Evolutionary conservation across 2,797 vertebrate species (phyloP).

Genomic region (Tadarida brasiliensis): DNA sequence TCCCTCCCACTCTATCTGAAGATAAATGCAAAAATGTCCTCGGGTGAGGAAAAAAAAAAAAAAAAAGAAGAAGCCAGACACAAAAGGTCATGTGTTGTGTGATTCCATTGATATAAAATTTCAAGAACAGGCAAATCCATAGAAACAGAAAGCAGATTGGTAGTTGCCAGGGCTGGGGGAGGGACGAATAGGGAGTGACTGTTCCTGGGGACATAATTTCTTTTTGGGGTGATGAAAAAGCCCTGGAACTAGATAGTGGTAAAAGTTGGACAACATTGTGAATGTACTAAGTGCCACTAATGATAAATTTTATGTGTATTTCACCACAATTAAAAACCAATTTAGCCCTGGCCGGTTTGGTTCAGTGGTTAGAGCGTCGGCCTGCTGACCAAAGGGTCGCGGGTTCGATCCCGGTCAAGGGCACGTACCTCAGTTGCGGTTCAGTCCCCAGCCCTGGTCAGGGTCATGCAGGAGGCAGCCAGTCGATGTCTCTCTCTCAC

Average conservation of each 20-base stretch:
- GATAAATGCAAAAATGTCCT: too few relatives aligned
- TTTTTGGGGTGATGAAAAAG: background rate
- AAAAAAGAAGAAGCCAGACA: background rate
- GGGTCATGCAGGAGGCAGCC: too few relatives aligned
- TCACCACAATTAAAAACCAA: background rate
- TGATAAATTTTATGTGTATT: background rate
- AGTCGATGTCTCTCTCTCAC: too few relatives aligned
- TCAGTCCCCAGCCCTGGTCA: too few relatives aligned
- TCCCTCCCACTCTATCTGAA: too few relatives aligned
- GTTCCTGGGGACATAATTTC: background rate
- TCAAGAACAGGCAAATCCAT: background rate
- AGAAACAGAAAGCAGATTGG: background rate
- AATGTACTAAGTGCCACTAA: background rate
- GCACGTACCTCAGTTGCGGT: too few relatives aligned
- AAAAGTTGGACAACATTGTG: background rate
- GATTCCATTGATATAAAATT: background rate
- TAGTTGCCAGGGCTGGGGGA: background rate
- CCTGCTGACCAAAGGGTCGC: too few relatives aligned
- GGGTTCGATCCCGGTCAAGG: too few relatives aligned
- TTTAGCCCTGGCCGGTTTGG: too few relatives aligned
- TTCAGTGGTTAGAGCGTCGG: too few relatives aligned
- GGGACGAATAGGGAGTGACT: background rate
- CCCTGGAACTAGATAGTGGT: background rate
- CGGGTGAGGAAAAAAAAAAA: background rate
- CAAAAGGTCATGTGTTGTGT: background rate